Conservation (phyloP, 2,888 invertebrate genomes). For the Pristionchus maxplancki region DNA sequence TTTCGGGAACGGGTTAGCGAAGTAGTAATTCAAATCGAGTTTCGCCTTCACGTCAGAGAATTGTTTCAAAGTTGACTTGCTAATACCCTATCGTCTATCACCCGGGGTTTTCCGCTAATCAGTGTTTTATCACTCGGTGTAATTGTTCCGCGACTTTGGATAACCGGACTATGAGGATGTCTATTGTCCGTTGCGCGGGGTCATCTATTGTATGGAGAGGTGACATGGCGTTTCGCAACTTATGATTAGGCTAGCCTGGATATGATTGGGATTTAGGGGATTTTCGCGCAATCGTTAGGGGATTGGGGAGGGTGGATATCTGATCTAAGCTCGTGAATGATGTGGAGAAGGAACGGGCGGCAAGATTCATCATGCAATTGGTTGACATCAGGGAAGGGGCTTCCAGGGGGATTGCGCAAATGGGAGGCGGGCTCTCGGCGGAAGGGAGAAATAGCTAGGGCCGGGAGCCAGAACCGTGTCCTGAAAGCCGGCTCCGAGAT, state of each 20-base stretch:
- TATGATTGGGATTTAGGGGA: not conserved
- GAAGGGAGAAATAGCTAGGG: not conserved
- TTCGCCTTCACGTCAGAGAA: not conserved
- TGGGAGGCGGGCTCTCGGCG: not conserved
- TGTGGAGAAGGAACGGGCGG: not conserved
- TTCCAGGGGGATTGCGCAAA: not conserved
- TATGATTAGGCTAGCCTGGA: not conserved
- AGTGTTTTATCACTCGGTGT: not conserved
- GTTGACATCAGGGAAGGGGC: not conserved
- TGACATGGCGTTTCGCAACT: not conserved
- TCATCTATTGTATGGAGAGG: not conserved
- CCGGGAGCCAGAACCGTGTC: not conserved
- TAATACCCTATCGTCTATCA: not conserved
- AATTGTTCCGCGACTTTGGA: constrained; percentile 35
- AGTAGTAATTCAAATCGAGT: constrained; percentile 43
- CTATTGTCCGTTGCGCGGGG: constrained; percentile 19
- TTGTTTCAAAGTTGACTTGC: not conserved
- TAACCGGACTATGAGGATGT: not conserved
- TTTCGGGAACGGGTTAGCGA: constrained; percentile 38
- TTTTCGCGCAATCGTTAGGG: not conserved
- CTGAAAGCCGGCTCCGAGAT: not conserved
- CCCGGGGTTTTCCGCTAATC: not conserved
- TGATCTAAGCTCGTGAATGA: not conserved
- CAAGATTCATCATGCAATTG: not conserved
- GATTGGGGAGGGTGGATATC: not conserved